Evolutionary conservation across 2,888 invertebrate genomes (phyloP).

Genomic region (Cryptosula pallasiana): DNA sequence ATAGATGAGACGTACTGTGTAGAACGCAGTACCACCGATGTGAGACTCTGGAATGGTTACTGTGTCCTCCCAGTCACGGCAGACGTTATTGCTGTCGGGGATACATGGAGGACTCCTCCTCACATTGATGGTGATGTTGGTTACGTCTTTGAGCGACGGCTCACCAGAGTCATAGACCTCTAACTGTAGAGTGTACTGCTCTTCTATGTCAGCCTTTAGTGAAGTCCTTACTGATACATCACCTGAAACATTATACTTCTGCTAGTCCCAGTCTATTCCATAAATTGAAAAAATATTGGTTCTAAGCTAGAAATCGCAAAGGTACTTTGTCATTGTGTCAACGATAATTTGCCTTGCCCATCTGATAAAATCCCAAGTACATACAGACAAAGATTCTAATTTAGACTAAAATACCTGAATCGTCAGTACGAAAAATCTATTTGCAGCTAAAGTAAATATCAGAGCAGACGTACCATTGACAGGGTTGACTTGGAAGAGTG

Average conservation of each 20-base stretch:
- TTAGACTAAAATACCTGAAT: no score
- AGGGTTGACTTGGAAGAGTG: background rate
- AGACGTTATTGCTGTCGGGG: background rate
- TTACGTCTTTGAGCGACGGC: background rate
- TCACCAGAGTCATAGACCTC: conserved; percentile 18
- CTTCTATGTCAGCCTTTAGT: background rate
- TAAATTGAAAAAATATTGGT: no score
- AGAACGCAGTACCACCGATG: background rate
- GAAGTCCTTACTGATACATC: background rate
- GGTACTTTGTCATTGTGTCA: no score
- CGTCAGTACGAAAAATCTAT: no score
- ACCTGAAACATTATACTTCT: no score
- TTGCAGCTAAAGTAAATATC: no score
- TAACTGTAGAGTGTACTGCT: conserved; percentile 14
- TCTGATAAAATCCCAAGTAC: no score
- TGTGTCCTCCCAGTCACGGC: conserved; percentile 19
- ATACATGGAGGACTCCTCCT: conserved; percentile 3
- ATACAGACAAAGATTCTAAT: no score
- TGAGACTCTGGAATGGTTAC: conserved; percentile 7
- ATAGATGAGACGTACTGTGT: conserved; percentile 10
- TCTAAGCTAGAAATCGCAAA: no score
- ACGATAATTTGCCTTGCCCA: no score
- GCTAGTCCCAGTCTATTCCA: no score
- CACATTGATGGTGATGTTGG: conserved; percentile 2
- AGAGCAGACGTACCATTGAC: background rate